Evolutionary conservation across 2,113 vertebrate species (phyloP).

Genomic region (Ailuropoda melanoleuca): DNA sequence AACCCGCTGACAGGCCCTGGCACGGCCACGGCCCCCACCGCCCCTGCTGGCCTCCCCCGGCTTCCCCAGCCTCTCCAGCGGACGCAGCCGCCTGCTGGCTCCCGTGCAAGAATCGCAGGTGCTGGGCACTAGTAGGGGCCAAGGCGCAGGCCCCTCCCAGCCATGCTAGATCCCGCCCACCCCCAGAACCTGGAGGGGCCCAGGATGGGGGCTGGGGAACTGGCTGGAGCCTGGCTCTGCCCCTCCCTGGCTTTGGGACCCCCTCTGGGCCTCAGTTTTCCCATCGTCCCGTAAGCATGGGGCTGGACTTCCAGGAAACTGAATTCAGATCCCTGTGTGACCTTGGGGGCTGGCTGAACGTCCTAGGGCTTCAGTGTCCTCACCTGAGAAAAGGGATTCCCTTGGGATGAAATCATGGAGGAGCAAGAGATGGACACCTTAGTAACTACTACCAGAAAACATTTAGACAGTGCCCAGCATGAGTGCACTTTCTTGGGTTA

Average conservation of each 20-base stretch:
- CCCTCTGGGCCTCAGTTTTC: constrained; percentile 27
- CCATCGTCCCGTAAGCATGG: neutral
- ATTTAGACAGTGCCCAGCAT: neutral
- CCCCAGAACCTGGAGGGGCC: constrained; percentile 63
- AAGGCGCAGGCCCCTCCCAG: constrained; percentile 55
- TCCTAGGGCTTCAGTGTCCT: neutral
- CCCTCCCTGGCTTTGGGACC: neutral
- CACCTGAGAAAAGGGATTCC: neutral
- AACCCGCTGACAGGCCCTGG: constrained; percentile 83
- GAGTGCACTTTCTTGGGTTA: neutral
- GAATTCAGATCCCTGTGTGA: neutral
- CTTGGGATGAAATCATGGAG: too few species aligned
- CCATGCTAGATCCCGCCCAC: neutral
- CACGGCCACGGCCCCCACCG: constrained; percentile 73
- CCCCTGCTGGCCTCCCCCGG: constrained; percentile 65
- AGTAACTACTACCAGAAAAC: neutral
- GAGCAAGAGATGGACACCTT: neutral
- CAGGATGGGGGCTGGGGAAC: neutral
- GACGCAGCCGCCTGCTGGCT: constrained; percentile 78
- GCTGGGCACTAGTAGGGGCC: constrained; percentile 74
- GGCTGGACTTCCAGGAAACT: neutral
- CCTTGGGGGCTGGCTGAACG: neutral
- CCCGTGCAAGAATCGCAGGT: constrained; percentile 81
- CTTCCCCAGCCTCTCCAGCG: constrained; percentile 67
- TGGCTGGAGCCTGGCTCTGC: neutral